Percentiles rank a stretch among this genome's conserved stretches.
phyloP scores from a whole-genome alignment of 2,113 vertebrate species.

The Kryptolebias marmoratus region DNA sequence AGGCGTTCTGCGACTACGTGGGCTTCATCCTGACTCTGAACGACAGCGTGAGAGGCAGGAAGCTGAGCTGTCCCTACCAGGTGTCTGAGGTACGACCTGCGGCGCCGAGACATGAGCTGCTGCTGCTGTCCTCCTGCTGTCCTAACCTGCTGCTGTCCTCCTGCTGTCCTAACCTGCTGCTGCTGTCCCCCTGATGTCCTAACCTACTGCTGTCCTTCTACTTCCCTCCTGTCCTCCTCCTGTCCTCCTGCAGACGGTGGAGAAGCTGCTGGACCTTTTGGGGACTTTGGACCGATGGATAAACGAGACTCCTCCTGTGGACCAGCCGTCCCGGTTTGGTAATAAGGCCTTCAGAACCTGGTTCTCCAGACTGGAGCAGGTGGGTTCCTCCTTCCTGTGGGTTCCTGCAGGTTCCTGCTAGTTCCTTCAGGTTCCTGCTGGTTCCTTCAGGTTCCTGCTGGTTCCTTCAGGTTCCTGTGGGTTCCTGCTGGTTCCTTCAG shows the following conservation, averaged over 20 bases:
- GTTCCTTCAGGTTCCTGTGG: too few species aligned
- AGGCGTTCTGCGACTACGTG: conserved; percentile 97
- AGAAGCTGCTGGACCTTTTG: conserved; percentile 88
- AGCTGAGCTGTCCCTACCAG: conserved; percentile 88
- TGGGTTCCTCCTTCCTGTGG: conserved; percentile 45
- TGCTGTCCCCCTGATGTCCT: too few species aligned
- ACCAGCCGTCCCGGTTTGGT: conserved; percentile 97
- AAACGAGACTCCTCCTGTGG: conserved; percentile 91
- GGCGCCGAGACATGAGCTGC: too few species aligned
- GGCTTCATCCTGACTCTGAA: conserved; percentile 95
- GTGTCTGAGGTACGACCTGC: conserved; percentile 88
- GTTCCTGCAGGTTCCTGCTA: too few species aligned
- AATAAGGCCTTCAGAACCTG: conserved; percentile 97
- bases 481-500: too few species aligned
- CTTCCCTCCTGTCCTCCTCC: background rate
- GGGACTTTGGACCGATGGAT: conserved; percentile 94
- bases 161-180: too few species aligned
- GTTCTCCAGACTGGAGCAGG: conserved; percentile 92
- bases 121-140: too few species aligned
- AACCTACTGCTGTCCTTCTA: too few species aligned
- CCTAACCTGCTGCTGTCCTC: too few species aligned
- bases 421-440: too few species aligned
- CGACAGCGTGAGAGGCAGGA: conserved; percentile 92
- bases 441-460: too few species aligned
- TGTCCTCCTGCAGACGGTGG: conserved; percentile 82